Percentiles rank a stretch among this genome's conserved stretches.
Conservation (phyloP, 1,140 invertebrate species). For the Drosophila truncata region DNA sequence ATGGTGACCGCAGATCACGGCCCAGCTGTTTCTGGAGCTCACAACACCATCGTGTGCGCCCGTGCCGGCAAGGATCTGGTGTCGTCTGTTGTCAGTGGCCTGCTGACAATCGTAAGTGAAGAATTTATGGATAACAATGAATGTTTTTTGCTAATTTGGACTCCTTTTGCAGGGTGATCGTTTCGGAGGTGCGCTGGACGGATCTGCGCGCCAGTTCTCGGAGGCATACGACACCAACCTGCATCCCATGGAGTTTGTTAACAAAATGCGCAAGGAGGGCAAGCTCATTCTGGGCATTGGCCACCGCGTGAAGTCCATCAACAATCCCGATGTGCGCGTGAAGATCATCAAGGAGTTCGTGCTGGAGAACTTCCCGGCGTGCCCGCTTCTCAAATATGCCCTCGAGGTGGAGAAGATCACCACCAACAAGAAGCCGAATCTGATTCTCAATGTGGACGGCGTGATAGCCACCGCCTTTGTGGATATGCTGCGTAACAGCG, state of each 20-base stretch:
- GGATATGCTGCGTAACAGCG: constrained; percentile 96
- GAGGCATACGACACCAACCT: constrained; percentile 97
- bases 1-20: constrained; percentile 99
- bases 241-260: constrained; percentile 99
- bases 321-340: constrained; percentile 99
- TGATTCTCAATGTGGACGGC: constrained; percentile 99
- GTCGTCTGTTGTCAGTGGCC: constrained; percentile 97
- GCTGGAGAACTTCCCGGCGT: constrained; percentile 95
- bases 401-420: constrained; percentile 99
- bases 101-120: constrained; percentile 97
- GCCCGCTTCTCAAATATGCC: constrained; percentile 97
- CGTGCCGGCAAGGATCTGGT: constrained; percentile 99
- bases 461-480: constrained; percentile 99
- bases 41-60: constrained; percentile 99
- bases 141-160: background rate
- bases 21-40: constrained; percentile 99
- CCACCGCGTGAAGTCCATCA: constrained; percentile 98
- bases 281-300: constrained; percentile 99
- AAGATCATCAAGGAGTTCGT: constrained; percentile 99
- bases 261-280: constrained; percentile 98
- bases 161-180: constrained; percentile 92
- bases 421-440: constrained; percentile 99
- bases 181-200: constrained; percentile 99
- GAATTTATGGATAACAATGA: background rate
- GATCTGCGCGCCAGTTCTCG: constrained; percentile 97